A percentile compares a stretch with the other conserved stretches of the same genome.
These are phyloP conservation scores for Pseudochirops cupreus DNA, from an alignment of 2,797 vertebrate genomes.

Conservation along the genomic window DNA sequence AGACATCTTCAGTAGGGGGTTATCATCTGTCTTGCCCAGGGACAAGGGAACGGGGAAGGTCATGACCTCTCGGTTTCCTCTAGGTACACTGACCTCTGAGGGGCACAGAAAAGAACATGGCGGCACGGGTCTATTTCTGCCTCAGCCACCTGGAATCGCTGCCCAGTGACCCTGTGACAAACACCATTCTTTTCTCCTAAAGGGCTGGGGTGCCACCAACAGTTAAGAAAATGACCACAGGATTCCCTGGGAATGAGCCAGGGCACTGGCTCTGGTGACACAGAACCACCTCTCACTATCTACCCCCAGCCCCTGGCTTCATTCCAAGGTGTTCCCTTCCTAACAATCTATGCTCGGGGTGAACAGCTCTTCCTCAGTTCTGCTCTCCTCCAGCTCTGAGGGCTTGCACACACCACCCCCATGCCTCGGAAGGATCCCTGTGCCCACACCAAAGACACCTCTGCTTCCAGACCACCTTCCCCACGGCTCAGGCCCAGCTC, in stretches of 20 bases:
- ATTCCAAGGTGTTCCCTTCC: neutral
- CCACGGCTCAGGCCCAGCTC: neutral
- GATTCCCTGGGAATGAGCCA: neutral
- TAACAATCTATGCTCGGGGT: neutral
- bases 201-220: neutral
- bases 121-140: no score
- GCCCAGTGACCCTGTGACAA: no score
- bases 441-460: neutral
- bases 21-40: neutral
- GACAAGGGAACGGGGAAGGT: neutral
- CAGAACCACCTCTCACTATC: neutral
- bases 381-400: neutral
- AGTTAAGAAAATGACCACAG: neutral
- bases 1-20: neutral
- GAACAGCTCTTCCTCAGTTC: neutral
- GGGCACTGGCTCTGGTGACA: neutral
- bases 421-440: neutral
- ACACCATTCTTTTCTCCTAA: neutral
- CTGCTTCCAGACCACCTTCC: neutral
- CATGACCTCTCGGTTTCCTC: neutral
- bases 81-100: neutral
- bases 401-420: neutral
- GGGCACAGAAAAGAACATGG: no score
- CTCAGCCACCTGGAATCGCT: no score
- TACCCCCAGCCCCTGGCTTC: neutral